phyloP scores from a whole-genome alignment of 1,140 invertebrate species.

The Spodoptera litura region DNA sequence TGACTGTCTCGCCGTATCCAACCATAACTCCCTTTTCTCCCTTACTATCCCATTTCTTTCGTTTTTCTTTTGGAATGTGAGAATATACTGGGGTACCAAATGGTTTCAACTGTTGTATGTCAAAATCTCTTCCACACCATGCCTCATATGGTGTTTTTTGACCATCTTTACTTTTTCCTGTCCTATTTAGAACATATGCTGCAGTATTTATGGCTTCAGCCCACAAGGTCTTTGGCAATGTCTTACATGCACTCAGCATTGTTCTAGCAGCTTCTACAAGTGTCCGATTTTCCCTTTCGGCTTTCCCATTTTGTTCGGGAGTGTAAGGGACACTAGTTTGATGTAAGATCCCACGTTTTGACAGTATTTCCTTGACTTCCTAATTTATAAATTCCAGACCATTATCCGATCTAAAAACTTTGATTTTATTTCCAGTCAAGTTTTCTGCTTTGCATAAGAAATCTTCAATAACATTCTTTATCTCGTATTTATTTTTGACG shows the following conservation, averaged over 20 bases:
- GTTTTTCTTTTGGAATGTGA: constrained; percentile 72
- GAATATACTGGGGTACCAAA: constrained; percentile 69
- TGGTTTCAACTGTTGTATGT: constrained; percentile 53
- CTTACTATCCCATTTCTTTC: constrained; percentile 74
- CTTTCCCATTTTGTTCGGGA: constrained; percentile 82
- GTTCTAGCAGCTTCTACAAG: constrained; percentile 79
- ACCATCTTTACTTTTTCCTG: constrained; percentile 57
- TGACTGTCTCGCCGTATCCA: constrained; percentile 69
- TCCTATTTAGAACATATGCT: constrained; percentile 73
- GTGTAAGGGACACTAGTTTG: constrained; percentile 75
- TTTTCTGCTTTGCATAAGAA: constrained; percentile 50
- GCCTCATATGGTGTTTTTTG: too few species aligned
- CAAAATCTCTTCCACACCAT: constrained; percentile 56
- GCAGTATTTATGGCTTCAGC: constrained; percentile 76
- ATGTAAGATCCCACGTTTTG: constrained; percentile 66
- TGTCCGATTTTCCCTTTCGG: not conserved
- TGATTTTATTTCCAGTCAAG: constrained; percentile 66
- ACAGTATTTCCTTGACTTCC: constrained; percentile 63
- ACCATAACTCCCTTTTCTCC: constrained; percentile 68
- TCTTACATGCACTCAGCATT: constrained; percentile 50
- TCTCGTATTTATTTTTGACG: constrained; percentile 71
- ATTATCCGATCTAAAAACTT: constrained; percentile 79
- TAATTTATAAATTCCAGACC: constrained; percentile 76
- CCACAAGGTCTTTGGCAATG: constrained; percentile 68
- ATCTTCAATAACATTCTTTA: not conserved